Base-by-base conservation (phyloP, 2,113 vertebrate species). In the Pseudonaja textilis region DNA sequence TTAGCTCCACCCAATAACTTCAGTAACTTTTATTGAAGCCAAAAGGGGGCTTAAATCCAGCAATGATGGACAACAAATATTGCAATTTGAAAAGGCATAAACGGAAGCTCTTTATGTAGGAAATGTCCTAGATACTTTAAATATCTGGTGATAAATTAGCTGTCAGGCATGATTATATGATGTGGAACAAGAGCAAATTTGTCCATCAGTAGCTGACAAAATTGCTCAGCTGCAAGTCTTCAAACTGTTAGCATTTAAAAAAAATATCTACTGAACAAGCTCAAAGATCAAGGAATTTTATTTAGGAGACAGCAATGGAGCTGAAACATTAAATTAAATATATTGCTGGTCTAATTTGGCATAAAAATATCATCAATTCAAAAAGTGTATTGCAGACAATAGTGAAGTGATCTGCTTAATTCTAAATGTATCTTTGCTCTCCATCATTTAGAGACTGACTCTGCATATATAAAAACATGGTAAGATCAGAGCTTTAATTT, bases 1-100 rank as follows among this genome's bases (percentile, higher is more conserved):
- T 93, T 93, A 93, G 81, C 55, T 4, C 29, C 29, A 93, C 52
- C 88, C 81, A 87, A 87, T 52, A 69, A 29, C 59, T 50, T 55
- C 42, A 64, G 55, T 56, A 50, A 42, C 81, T 26, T 86, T 50
- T 90, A 42, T 11, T 20, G 3, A 90, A 90, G 88, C 89, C 89
- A 87, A 90, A 39, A 93, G 64, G 39, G 81, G 81, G n/a, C 81
- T 34, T 85, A 64, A 55, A 86, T 90, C 74, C 56, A 61, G 89
- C 45, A 85, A 61, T 10, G 11, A 23, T 90, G 74, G 92, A 42
- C 74, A 87, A 90, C 29, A 25, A 54, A 93, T 42, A 57, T 29
- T 90, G 56, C 5, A 85, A 89, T 86, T 93, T 90, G 54, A 64
- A 23, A 42, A 57, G 34, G 52, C 22, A 64, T 90, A 29, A 23